Conservation (phyloP, 2,113 vertebrate species). For the Nothobranchius kuhntae region DNA sequence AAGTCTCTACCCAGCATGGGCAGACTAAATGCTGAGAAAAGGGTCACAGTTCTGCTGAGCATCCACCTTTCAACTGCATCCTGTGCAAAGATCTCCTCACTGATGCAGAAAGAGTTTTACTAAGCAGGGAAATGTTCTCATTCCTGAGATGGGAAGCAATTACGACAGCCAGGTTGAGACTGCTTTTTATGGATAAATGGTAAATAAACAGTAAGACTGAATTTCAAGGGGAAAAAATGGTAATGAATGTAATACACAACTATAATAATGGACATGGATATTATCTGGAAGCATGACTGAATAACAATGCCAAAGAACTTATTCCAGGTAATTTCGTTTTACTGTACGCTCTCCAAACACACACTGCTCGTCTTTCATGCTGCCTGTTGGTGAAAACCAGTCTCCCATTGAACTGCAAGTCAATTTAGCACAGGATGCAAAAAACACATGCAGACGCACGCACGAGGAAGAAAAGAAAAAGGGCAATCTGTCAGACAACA, state of each 20-base stretch:
- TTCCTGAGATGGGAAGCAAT: not conserved
- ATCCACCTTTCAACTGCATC: not conserved
- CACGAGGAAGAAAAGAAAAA: constrained; percentile 15
- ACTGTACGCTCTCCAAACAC: constrained; percentile 4
- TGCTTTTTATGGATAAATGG: no score
- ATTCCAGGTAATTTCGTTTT: constrained; percentile 12
- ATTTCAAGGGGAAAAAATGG: no score
- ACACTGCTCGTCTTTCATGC: constrained; percentile 1
- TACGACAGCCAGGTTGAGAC: not conserved
- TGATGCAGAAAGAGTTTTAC: constrained; percentile 4
- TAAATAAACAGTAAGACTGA: no score
- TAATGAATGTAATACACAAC: not conserved
- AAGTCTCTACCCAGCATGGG: not conserved
- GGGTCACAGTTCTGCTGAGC: not conserved
- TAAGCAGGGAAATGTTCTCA: not conserved
- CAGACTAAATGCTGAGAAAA: not conserved
- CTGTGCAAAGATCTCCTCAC: not conserved
- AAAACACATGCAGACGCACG: constrained; percentile 5
- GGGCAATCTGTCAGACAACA: constrained; percentile 13
- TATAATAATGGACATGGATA: not conserved
- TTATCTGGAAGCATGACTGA: not conserved
- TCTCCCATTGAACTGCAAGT: constrained; percentile 21
- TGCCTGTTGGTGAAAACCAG: constrained; percentile 22
- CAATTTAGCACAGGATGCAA: not conserved
- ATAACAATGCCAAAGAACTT: constrained; percentile 1